Evolutionary conservation across 1,140 invertebrate genomes (phyloP), one percentile per base, ranked within the genome.

Genomic region (Neodiprion virginianus): DNA sequence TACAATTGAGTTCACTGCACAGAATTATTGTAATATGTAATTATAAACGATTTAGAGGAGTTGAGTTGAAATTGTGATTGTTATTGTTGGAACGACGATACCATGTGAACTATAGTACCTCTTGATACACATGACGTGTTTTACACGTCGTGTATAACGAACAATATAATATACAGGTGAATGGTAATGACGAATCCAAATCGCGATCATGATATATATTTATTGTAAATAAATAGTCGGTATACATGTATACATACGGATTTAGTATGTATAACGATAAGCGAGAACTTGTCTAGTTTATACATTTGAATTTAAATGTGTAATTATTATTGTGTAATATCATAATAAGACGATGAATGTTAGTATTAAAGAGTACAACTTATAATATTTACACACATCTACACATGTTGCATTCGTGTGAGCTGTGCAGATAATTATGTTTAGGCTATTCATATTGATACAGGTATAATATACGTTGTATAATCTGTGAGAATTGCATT

Each of bases 361-460:
- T 61, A 61, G 53, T 61, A 14, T 14, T 61, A 61, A 61, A 61
- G 53, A 61, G 53, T 61, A 61, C 53, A 61, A 61, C n/a, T 61
- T 61, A 21, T 0, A 61, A 61, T 61, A 61, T 61, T 8, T 7
- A 61, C 8, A 17, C 8, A 61, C 8, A 61, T 61, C 1, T 40
- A 40, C 2, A 40, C 5, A 40, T 40, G 5, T 40, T 21, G 17
- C 17, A 21, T 21, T 21, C 17, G 17, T 21, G 17, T 40, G 28
- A 2, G 5, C 28, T 40, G 28, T 40, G 28, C 28, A 40, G 28
- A 40, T 40, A 40, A 40, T 40, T 40, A 40, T 40, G 28, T 40
- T 40, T 40, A 40, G 28, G 28, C 28, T 40, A 40, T 40, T 40
- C 28, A 40, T 40, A 40, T 40, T 40, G 28, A 40, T 40, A 40